A percentile compares a stretch with the other conserved stretches of the same genome.
These are phyloP conservation scores for Arenaria interpres DNA, from an alignment of 2,113 vertebrate genomes.

Conservation along the genomic window DNA sequence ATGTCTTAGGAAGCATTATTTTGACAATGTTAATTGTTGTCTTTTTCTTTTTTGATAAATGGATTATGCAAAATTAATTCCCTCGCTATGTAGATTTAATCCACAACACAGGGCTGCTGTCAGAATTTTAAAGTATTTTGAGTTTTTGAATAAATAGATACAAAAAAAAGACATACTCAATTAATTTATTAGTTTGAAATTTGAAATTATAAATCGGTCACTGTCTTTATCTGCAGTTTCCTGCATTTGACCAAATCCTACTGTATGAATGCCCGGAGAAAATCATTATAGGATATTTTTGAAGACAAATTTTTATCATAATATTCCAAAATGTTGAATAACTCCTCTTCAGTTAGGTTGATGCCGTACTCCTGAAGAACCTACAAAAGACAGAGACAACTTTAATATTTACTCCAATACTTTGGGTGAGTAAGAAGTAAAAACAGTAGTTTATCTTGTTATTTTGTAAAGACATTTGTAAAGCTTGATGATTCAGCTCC, in stretches of 20 bases:
- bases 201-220: conserved; percentile 2
- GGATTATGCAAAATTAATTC: conserved; percentile 68
- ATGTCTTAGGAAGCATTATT: background rate
- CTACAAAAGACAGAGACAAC: conserved; percentile 41
- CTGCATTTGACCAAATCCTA: conserved; percentile 27
- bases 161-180: background rate
- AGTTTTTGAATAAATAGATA: conserved; percentile 52
- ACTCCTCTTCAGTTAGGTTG: conserved; percentile 74
- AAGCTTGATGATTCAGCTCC: background rate
- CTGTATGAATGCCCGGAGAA: conserved; percentile 78
- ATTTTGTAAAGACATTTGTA: too few species aligned
- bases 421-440: background rate
- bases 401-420: background rate
- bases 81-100: conserved; percentile 46
- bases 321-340: conserved; percentile 77
- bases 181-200: conserved; percentile 54
- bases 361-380: conserved; percentile 72
- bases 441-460: background rate
- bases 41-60: conserved; percentile 40
- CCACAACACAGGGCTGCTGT: conserved; percentile 5
- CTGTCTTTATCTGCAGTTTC: conserved; percentile 30
- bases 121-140: conserved; percentile 45
- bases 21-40: conserved; percentile 62
- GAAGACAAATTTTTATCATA: conserved; percentile 78
- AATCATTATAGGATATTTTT: conserved; percentile 78